A percentile compares a stretch with the other conserved stretches of the same genome.
Conservation (phyloP, 30 jellyfish, hydroid and myxozoan genomes). For the Rhopilema esculentum region DNA sequence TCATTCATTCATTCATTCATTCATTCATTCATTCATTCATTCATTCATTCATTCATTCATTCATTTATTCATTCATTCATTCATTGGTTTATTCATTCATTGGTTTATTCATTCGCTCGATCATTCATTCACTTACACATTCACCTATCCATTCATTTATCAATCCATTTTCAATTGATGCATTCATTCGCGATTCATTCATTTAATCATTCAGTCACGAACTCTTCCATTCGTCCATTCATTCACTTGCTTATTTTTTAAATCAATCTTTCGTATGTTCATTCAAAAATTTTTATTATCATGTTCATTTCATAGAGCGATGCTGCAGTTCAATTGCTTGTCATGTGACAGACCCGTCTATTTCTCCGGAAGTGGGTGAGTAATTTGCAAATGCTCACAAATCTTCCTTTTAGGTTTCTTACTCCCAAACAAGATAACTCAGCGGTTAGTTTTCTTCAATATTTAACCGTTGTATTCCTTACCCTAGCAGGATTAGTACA, state of each 20-base stretch:
- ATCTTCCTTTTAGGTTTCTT: background rate
- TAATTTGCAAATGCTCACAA: background rate
- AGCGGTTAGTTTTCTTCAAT: background rate
- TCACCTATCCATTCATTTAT: background rate
- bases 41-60: background rate
- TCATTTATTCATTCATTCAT: background rate
- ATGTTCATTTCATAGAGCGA: conserved; percentile 8
- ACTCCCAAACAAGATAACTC: background rate
- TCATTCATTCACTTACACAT: background rate
- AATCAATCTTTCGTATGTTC: too few species aligned
- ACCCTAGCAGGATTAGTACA: background rate
- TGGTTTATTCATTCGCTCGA: background rate
- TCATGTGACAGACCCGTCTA: conserved; percentile 79
- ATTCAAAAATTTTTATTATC: too few species aligned
- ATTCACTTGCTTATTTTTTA: too few species aligned
- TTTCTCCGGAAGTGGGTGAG: conserved; percentile 64
- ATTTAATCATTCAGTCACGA: background rate
- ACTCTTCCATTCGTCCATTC: background rate
- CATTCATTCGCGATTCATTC: background rate
- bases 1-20: background rate
- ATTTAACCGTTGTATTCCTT: background rate
- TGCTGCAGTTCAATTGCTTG: conserved; percentile 65
- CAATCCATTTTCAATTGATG: background rate
- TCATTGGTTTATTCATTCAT: background rate
- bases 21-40: background rate